Evolutionary conservation across 2,797 vertebrate genomes (phyloP), one percentile per base, ranked within the genome.

Genomic region (Argya squamiceps): DNA sequence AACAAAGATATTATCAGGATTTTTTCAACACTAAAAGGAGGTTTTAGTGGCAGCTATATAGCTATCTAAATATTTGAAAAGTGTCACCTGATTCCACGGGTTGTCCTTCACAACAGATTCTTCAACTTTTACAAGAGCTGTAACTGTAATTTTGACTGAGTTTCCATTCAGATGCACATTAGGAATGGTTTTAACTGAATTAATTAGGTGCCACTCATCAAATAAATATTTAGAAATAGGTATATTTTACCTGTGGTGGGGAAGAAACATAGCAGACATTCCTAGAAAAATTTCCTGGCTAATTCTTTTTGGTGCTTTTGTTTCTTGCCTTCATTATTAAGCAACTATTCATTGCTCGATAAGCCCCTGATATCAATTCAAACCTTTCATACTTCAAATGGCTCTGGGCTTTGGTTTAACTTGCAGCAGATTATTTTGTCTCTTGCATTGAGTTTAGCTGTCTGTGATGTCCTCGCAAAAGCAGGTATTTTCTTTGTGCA

Each of bases 261-360:
- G 29, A 4, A 63, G 6, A 75, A 41, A 84, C 32, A 69, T 19
- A 78, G 22, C 4, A 67, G 41, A 64, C 19, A 49, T 6, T 75
- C 62, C 46, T n/a, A 67, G 30, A 90, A 36, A 68, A 56, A 73
- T 15, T 67, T 83, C 26, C 34, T 77, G 19, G 2, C 3, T 79
- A 59, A 37, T 6, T 64, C 32, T 63, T 81, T 53, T 30, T 39
- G 7, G 8, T 79, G 17, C 20, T 92, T 81, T 71, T 84, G 29
- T 83, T 92, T 55, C 56, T 86, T 55, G 11, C 15, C n/a, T 46
- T 86, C 41, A 26, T 81, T 88, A 50, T 71, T 74, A 84, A 74
- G 27, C 16, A 81, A 44, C 3, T 78, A 22, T 49, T 80, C 4
- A 1, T 70, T 78, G 8, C 27, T 86, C 0, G 0, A 41, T 77